These are phyloP conservation scores for Eupsilia transversa DNA, from an alignment of 2,888 invertebrate species.

Conservation along the genomic window DNA sequence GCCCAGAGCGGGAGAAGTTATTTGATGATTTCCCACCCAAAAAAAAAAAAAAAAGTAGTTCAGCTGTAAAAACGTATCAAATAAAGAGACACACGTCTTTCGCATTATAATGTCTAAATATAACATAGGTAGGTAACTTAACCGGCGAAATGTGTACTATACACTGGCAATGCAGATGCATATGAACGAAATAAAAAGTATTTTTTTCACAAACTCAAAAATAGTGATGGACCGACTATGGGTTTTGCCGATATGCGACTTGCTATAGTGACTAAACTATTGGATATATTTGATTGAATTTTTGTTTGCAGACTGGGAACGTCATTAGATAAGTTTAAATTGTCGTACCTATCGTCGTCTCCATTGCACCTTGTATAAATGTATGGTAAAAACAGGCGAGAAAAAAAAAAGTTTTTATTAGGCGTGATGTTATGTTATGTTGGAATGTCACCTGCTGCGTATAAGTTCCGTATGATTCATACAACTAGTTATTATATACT, in stretches of 20 bases:
- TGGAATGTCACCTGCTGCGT: background rate
- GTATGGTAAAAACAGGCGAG: no score
- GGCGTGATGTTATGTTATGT: background rate
- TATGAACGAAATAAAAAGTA: background rate
- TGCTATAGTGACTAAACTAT: background rate
- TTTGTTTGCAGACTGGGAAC: background rate
- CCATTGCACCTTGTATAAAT: background rate
- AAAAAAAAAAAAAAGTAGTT: no score
- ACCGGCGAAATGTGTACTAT: no score
- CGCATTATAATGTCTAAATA: background rate
- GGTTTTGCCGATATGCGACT: background rate
- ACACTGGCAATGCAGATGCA: background rate
- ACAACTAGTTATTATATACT: conserved; percentile 25
- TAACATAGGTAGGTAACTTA: background rate
- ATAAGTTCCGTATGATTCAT: conserved; percentile 35
- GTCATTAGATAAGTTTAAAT: background rate
- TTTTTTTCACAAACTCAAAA: background rate
- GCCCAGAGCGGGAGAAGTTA: no score
- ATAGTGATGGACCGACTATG: background rate
- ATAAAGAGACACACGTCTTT: conserved; percentile 1
- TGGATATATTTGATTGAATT: background rate
- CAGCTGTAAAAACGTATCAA: background rate
- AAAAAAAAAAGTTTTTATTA: no score
- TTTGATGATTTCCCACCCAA: no score
- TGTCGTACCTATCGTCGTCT: background rate